Percentiles rank a stretch among this genome's conserved stretches.
Evolutionary conservation across 2,113 vertebrate genomes (phyloP).

Genomic region (Struthio camelus): DNA sequence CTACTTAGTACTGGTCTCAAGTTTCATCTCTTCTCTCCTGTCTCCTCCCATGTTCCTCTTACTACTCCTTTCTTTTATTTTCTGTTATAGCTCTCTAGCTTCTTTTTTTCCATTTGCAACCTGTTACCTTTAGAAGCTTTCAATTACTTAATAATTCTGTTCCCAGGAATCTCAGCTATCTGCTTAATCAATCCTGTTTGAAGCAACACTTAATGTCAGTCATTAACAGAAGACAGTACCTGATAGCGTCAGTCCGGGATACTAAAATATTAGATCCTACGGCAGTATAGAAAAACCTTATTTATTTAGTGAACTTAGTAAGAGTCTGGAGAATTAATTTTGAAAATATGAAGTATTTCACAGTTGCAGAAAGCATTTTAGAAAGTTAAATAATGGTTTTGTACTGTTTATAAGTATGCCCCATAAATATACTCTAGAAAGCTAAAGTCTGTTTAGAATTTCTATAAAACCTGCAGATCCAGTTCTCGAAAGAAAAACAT

Average conservation of each 20-base stretch:
- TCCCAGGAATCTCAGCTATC: neutral
- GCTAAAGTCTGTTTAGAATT: neutral
- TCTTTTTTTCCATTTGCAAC: neutral
- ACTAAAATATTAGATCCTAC: neutral
- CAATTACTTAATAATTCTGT: neutral
- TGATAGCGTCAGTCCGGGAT: neutral
- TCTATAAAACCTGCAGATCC: neutral
- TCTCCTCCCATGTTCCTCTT: neutral
- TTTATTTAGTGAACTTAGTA: neutral
- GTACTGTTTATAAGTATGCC: neutral
- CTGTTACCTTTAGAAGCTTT: neutral
- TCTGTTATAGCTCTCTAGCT: neutral
- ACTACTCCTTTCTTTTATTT: neutral
- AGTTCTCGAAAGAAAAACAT: neutral
- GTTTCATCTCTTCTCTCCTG: neutral
- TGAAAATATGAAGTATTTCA: neutral
- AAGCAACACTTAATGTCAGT: neutral
- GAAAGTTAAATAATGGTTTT: neutral
- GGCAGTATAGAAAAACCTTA: neutral
- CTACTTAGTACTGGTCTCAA: neutral
- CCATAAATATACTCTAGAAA: neutral
- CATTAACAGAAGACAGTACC: neutral
- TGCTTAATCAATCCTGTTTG: neutral
- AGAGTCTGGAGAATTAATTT: neutral
- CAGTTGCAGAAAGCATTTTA: neutral